Conservation (phyloP, 2,888 invertebrate genomes). For the Noctua pronuba region DNA sequence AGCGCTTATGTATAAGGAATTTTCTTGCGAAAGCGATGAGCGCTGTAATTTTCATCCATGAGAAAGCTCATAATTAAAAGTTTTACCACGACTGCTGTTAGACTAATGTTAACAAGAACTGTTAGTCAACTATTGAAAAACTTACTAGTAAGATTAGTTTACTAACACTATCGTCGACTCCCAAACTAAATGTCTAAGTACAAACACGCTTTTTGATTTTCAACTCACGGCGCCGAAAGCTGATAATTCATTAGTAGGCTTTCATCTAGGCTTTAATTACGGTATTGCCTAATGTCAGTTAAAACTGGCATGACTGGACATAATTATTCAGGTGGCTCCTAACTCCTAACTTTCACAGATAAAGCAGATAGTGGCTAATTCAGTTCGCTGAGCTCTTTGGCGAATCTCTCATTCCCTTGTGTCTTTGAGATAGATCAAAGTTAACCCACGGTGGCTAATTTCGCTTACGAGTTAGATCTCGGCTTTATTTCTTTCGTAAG, state of each 20-base stretch:
- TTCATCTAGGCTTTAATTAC: slow-evolving; percentile 6
- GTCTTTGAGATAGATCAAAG: slow-evolving; percentile 44
- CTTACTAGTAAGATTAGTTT: not conserved
- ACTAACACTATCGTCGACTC: not conserved
- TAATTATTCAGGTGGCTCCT: slow-evolving; percentile 37
- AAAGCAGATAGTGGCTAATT: slow-evolving; percentile 48
- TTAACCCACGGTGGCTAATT: slow-evolving; percentile 38
- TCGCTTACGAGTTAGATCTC: slow-evolving; percentile 15
- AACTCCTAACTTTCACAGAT: slow-evolving; percentile 37
- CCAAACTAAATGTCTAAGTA: not conserved
- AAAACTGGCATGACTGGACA: slow-evolving; percentile 7
- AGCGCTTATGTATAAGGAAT: not conserved
- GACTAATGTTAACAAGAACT: slow-evolving; percentile 9
- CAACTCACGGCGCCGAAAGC: not conserved
- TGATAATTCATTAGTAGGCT: not conserved
- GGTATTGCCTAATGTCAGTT: not conserved
- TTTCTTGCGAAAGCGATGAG: not conserved
- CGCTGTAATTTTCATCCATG: not conserved
- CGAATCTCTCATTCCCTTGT: slow-evolving; percentile 38
- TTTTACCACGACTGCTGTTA: slow-evolving; percentile 1
- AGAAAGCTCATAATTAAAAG: slow-evolving; percentile 4
- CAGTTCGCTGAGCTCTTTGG: slow-evolving; percentile 48
- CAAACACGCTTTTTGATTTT: not conserved
- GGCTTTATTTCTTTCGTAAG: slow-evolving; percentile 9
- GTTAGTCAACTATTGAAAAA: not conserved